These are phyloP conservation scores for Corythaeola cristata DNA, from an alignment of 2,113 vertebrate species.

Conservation along the genomic window DNA sequence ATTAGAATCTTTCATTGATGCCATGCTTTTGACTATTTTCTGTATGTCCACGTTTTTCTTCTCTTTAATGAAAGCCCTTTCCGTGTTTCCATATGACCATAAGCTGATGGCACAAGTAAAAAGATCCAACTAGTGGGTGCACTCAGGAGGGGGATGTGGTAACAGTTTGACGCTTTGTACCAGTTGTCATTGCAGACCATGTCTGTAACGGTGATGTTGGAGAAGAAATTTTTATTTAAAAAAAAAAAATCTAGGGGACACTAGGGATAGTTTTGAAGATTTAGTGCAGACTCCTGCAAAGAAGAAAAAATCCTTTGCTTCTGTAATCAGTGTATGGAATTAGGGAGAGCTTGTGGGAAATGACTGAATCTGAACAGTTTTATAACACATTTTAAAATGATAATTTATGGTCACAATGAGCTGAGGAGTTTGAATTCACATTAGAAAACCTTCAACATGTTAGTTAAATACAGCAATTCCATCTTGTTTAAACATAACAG, in stretches of 20 bases:
- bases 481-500: neutral
- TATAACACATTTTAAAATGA: neutral
- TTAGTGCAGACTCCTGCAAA: neutral
- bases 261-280: neutral
- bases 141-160: too few relatives aligned
- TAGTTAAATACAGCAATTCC: neutral
- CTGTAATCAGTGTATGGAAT: neutral
- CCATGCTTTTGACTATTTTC: neutral
- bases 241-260: too few relatives aligned
- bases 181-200: neutral
- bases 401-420: neutral
- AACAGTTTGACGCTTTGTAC: too few relatives aligned
- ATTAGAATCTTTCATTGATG: neutral
- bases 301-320: neutral
- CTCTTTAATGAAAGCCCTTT: neutral
- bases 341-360: neutral
- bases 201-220: neutral
- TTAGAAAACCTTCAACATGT: neutral
- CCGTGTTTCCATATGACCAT: accelerated
- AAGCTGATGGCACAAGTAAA: too few relatives aligned
- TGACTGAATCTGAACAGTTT: neutral
- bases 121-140: neutral
- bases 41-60: neutral
- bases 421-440: neutral
- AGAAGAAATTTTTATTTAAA: neutral